phyloP scores from a whole-genome alignment of 2,797 vertebrate genomes.

The Austrolebias charrua region DNA sequence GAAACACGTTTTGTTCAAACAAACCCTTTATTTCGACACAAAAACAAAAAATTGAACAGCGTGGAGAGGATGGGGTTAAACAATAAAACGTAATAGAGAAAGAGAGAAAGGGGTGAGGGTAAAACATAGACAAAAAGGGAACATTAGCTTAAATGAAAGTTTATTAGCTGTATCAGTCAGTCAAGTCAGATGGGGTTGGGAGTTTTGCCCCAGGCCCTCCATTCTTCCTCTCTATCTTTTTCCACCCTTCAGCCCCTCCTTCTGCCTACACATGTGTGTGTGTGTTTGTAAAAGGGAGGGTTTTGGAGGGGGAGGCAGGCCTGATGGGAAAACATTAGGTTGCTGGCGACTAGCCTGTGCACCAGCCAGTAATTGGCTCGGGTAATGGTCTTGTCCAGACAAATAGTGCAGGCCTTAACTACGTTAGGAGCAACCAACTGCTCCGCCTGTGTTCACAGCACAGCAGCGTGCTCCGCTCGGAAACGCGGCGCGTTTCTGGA shows the following conservation, averaged over 20 bases:
- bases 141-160: conserved; percentile 80
- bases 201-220: conserved; percentile 55
- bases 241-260: conserved; percentile 6
- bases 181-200: conserved; percentile 51
- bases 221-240: conserved; percentile 49
- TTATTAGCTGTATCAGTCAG: conserved; percentile 80
- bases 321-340: conserved; percentile 78
- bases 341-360: conserved; percentile 71
- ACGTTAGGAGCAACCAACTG: conserved; percentile 62
- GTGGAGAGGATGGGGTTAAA: too few species aligned
- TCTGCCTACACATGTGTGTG: conserved; percentile 25
- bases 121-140: conserved; percentile 23
- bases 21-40: conserved; percentile 41
- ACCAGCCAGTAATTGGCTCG: conserved; percentile 74
- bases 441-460: conserved; percentile 55
- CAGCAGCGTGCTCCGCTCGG: conserved; percentile 33
- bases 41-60: background rate
- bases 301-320: conserved; percentile 44
- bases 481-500: conserved; percentile 8
- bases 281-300: conserved; percentile 50
- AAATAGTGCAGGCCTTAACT: conserved; percentile 72
- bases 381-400: conserved; percentile 78
- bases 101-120: conserved; percentile 2
- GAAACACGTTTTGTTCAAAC: background rate
- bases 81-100: conserved; percentile 3